Evolutionary conservation across 2,888 invertebrate genomes (phyloP).

Genomic region (Lasioglossum morio): DNA sequence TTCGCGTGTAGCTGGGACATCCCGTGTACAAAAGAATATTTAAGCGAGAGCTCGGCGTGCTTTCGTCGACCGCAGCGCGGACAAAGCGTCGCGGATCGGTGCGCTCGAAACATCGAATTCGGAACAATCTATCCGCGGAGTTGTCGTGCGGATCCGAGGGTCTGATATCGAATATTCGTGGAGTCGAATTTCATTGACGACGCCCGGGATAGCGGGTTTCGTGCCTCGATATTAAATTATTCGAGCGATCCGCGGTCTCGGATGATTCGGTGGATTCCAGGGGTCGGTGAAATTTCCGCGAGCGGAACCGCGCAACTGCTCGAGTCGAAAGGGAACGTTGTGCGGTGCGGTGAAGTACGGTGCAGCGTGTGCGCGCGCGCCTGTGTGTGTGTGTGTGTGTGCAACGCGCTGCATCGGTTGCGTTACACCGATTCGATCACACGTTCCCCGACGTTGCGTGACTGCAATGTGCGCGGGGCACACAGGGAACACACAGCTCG

Average conservation of each 20-base stretch:
- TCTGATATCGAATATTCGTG: background rate
- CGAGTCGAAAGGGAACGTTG: background rate
- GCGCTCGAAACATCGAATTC: background rate
- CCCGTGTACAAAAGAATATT: conserved; percentile 7
- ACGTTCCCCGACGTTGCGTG: conserved; percentile 55
- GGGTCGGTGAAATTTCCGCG: background rate
- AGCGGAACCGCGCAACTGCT: background rate
- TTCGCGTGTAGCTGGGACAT: background rate
- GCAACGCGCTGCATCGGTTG: conserved; percentile 16
- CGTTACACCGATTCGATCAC: conserved; percentile 45
- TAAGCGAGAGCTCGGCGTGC: background rate
- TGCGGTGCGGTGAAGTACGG: background rate
- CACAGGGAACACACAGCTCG: conserved; percentile 37
- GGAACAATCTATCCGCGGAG: background rate
- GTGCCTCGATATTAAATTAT: conserved; percentile 12
- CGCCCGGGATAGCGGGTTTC: background rate
- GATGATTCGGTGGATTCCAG: background rate
- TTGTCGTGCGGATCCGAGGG: background rate
- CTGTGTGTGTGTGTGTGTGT: background rate
- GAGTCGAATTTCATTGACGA: conserved; percentile 12
- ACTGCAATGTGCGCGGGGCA: conserved; percentile 33
- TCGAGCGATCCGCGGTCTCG: conserved; percentile 5
- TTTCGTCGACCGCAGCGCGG: background rate
- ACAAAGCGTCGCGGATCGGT: background rate
- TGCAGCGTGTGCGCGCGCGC: background rate